Percentiles rank a stretch among this genome's conserved stretches.
Evolutionary conservation across 2,797 vertebrate species (phyloP).

Genomic region (Buphagus erythrorhynchus): DNA sequence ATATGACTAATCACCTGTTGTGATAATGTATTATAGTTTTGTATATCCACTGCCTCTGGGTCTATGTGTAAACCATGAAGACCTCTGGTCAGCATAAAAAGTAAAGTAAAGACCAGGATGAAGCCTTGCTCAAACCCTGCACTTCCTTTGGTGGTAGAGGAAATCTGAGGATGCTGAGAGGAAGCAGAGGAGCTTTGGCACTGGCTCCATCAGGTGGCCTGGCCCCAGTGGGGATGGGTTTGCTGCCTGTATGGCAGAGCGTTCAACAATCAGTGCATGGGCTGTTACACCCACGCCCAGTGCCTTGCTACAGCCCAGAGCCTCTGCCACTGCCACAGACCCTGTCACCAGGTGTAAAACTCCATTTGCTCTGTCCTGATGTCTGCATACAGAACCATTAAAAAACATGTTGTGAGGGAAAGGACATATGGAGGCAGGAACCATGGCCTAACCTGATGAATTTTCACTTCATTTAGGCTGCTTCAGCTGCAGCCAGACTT

Average conservation of each 20-base stretch:
- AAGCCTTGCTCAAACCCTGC: not conserved
- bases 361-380: not conserved
- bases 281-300: not conserved
- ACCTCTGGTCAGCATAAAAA: not conserved
- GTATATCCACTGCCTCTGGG: not conserved
- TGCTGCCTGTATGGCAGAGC: rapidly evolving
- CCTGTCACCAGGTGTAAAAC: not conserved
- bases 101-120: not conserved
- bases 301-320: not conserved
- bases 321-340: not conserved
- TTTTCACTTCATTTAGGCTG: constrained; percentile 23
- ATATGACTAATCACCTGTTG: not conserved
- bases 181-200: not conserved
- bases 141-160: not conserved
- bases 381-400: not conserved
- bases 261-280: rapidly evolving
- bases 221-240: not conserved
- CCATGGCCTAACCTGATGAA: not conserved
- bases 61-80: not conserved
- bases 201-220: not conserved
- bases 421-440: not conserved
- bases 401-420: not conserved
- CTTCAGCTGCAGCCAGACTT: not conserved
- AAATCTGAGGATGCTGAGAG: not conserved
- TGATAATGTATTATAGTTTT: not conserved